Conservation (phyloP, 2,888 invertebrate genomes). For the Leucophenga montana region DNA sequence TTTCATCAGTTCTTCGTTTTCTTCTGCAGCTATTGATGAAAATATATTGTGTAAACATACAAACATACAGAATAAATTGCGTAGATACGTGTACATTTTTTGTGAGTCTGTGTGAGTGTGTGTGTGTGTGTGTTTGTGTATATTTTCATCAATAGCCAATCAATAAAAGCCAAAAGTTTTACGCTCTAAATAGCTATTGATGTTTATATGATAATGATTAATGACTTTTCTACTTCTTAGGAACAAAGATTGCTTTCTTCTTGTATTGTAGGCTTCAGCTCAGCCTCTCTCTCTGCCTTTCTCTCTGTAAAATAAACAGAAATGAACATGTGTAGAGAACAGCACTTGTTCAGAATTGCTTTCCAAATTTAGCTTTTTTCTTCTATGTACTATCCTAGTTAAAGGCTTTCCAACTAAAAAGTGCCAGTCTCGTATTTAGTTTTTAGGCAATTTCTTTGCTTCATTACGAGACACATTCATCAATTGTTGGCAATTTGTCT, state of each 20-base stretch:
- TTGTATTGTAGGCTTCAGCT: conserved; percentile 12
- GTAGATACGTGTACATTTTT: background rate
- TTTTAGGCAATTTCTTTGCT: conserved; percentile 15
- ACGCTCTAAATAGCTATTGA: conserved; percentile 58
- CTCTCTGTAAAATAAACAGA: conserved; percentile 5
- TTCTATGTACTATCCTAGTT: background rate
- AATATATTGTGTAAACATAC: background rate
- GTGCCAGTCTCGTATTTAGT: background rate
- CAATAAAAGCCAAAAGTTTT: conserved; percentile 41
- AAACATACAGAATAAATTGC: background rate
- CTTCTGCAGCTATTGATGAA: background rate
- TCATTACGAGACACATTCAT: conserved; percentile 53
- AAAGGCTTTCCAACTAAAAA: background rate
- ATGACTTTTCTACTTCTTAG: conserved; percentile 44
- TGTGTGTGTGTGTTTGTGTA: background rate
- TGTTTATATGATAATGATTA: conserved; percentile 65
- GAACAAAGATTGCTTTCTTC: conserved; percentile 16
- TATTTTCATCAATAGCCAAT: conserved; percentile 49
- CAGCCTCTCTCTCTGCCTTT: background rate
- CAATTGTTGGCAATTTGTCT: conserved; percentile 49
- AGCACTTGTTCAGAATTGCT: background rate
- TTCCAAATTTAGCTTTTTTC: background rate
- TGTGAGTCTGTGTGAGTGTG: background rate
- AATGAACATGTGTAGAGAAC: background rate
- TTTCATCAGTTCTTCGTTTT: conserved; percentile 22